Evolutionary conservation across 2,888 invertebrate species (phyloP).

Genomic region (Cephus runcator): DNA sequence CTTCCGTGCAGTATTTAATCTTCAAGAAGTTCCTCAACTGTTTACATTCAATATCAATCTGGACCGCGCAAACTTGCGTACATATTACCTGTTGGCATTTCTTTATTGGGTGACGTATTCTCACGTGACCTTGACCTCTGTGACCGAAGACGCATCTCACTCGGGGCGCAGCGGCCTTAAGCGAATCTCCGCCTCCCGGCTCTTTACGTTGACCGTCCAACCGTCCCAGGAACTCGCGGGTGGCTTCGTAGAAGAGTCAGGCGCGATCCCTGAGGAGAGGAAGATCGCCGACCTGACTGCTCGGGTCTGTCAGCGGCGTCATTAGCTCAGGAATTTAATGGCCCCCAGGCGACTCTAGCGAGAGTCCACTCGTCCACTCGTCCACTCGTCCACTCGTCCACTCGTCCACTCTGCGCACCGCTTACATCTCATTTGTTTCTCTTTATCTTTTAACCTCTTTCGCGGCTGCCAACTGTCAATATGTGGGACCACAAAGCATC

Average conservation of each 20-base stretch:
- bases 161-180: neutral
- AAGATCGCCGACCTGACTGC: neutral
- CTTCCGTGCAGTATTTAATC: neutral
- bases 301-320: neutral
- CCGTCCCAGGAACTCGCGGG: neutral
- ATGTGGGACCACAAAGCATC: neutral
- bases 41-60: neutral
- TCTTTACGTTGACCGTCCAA: neutral
- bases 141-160: neutral
- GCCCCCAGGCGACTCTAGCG: neutral
- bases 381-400: no score
- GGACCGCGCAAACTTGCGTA: neutral
- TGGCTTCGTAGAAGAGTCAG: neutral
- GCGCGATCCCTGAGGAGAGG: neutral
- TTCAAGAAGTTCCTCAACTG: neutral
- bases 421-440: neutral
- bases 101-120: neutral
- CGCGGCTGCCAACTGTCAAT: neutral
- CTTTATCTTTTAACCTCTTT: neutral
- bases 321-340: conserved; percentile 5
- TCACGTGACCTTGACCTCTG: neutral
- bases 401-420: neutral
- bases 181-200: neutral
- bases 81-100: neutral
- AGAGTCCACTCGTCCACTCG: neutral